These are phyloP conservation scores for Mastigias papua DNA, from an alignment of 30 jellyfish, hydroid and myxozoan species.

Conservation along the genomic window DNA sequence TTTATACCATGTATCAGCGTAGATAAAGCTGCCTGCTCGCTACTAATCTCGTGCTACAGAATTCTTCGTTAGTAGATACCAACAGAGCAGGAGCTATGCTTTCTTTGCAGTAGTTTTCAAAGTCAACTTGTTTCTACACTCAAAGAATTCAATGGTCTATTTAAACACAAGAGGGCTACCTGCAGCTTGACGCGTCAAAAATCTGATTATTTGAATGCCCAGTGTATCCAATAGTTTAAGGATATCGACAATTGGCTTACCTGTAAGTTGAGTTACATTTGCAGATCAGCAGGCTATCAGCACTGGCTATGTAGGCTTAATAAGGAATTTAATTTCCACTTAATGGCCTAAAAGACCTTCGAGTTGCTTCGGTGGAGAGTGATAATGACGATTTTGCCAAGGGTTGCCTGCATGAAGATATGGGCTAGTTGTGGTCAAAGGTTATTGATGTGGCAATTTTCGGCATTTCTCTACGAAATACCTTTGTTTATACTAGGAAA, in stretches of 20 bases:
- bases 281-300: neutral
- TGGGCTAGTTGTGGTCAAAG: neutral
- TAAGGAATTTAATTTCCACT: neutral
- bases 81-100: neutral
- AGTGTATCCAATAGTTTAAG: neutral
- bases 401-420: neutral
- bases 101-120: neutral
- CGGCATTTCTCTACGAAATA: neutral
- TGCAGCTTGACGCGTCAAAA: slow-evolving; percentile 9
- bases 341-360: neutral
- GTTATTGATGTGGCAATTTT: neutral
- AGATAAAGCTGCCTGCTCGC: too few relatives aligned
- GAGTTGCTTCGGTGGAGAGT: neutral
- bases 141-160: neutral
- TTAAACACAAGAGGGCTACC: neutral
- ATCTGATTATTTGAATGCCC: neutral
- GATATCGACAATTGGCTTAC: neutral
- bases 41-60: too few relatives aligned
- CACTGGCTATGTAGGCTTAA: neutral
- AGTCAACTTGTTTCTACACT: neutral
- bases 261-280: neutral
- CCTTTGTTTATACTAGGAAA: neutral
- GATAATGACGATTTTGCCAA: neutral
- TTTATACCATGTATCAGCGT: too few relatives aligned
- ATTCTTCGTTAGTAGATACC: neutral